Base-by-base conservation (phyloP, 2,113 vertebrate genomes). In the Guaruba guarouba region DNA sequence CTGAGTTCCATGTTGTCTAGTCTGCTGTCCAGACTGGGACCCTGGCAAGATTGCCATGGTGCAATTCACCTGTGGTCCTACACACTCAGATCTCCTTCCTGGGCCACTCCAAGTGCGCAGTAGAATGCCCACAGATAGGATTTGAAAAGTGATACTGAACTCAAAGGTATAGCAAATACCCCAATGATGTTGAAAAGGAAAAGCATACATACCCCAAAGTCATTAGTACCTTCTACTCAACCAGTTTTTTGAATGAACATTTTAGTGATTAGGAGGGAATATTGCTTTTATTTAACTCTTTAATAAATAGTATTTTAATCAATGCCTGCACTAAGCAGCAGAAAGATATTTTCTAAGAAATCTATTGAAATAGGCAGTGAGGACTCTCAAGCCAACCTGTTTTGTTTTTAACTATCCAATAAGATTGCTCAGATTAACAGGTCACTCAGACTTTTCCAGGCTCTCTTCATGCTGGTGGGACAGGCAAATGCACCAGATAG, bases 211-310 rank as follows among this genome's bases (percentile, higher is more conserved):
- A 44, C 3, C 22, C 33, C 12, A 61, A 66, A 85, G 64, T 73
- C 7, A 35, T 48, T 44, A 43, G 14, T 57, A 31, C 22, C 12
- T 83, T 88, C 11, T 67, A 59, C 3, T 48, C 10, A 31, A 35
- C 3, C 68, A 3, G 33, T 68, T 78, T 95, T 92, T 91, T 91
- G 3, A 85, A 95, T 82, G 27, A 92, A 35, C 6, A 12, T 54
- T 66, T 78, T 67, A 94, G 66, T 93, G 57, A 24, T 90, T 94
- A 84, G 64, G 57, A 90, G 75, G 84, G 49, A 88, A 95, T 95
- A 95, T 92, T 97, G 63, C 63, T 97, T 94, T 97, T 87, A 76
- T 96, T 94, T 97, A 94, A 94, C 59, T 79, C 77, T 90, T 85
- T 91, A 91, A 82, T 85, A 96, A 94, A 94, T 74, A 89, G 31